Percentiles rank a stretch among this genome's conserved stretches.
phyloP scores from a whole-genome alignment of 2,888 invertebrate genomes.

The Chrysolina oricalcia region DNA sequence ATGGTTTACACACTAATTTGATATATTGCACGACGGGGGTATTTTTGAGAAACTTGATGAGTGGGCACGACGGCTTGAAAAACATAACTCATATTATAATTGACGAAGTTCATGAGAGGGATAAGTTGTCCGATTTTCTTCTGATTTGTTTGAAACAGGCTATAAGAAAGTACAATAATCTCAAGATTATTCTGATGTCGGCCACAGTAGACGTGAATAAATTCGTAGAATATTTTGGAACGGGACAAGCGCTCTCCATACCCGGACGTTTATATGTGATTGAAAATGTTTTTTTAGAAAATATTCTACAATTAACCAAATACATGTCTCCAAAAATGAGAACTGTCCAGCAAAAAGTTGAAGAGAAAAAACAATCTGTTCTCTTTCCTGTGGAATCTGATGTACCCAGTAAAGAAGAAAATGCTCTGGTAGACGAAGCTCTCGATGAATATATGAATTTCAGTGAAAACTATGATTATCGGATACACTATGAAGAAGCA shows the following conservation, averaged over 20 bases:
- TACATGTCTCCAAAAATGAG: constrained; percentile 69
- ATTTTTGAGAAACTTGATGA: constrained; percentile 89
- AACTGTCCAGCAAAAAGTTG: constrained; percentile 39
- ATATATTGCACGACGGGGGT: constrained; percentile 96
- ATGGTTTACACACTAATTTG: constrained; percentile 85
- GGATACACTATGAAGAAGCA: constrained; percentile 56
- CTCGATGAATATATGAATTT: constrained; percentile 70
- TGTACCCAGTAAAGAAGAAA: constrained; percentile 38
- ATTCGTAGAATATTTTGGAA: constrained; percentile 88
- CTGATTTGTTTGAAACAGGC: constrained; percentile 88
- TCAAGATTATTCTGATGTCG: constrained; percentile 94
- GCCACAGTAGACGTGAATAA: constrained; percentile 91
- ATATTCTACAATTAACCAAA: constrained; percentile 79
- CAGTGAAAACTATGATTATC: constrained; percentile 57
- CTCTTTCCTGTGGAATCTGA: constrained; percentile 33
- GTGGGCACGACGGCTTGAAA: constrained; percentile 79
- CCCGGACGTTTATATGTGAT: constrained; percentile 86
- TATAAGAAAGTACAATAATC: constrained; percentile 79
- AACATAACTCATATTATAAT: constrained; percentile 90
- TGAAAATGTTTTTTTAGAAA: constrained; percentile 85
- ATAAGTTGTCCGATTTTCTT: constrained; percentile 93
- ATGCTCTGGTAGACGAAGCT: constrained; percentile 51
- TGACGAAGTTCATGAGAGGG: constrained; percentile 97
- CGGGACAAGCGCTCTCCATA: constrained; percentile 84
- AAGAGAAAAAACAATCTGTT: constrained; percentile 66